Base-by-base conservation (phyloP, 2,797 vertebrate genomes). In the Acanthiza pusilla region DNA sequence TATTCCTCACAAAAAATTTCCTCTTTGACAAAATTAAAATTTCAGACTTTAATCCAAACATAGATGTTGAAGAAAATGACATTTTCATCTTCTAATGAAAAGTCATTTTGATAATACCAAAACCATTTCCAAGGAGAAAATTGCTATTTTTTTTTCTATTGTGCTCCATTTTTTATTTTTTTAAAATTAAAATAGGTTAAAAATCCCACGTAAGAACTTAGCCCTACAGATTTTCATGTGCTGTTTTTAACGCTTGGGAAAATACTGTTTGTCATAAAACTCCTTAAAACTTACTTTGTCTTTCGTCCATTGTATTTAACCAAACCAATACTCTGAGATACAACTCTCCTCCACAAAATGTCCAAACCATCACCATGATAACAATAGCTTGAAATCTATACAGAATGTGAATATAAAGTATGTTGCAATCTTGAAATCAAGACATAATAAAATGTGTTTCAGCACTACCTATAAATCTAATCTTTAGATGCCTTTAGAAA, bases 221-320 rank as follows among this genome's bases (percentile, higher is more conserved):
- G 43, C 51, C 42, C 55, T 88, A 45, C 26, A 72, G 38, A 73
- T 79, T 91, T 90, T 72, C 10, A 2, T 70, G 26, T 17, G 21
- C 38, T 74, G 18, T 68, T 89, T 65, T 57, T 54, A 85, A 60
- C 1, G 10, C 32, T 86, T 88, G 55, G 38, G 36, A 32, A 83
- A 88, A 89, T 45, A 67, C 38, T 66, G 10, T 32, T 88, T 94
- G 73, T 77, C 73, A 30, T 81, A 70, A 73, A 92, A 80, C 10
- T 54, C 51, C 45, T 82, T 88, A 67, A 89, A 92, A 70, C 13
- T 65, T 85, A 47, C n/a, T 63, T 90, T 72, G 57, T 78, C 42
- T 93, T 93, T 95, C 78, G 53, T 86, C 93, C 87, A 38, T 92
- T 89, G 32, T 95, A 65, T 93, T 96, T 93, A 91, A 85, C 36